Percentiles rank a stretch among this genome's conserved stretches.
phyloP scores from a whole-genome alignment of 2,797 vertebrate genomes.

The Orientallactaga sibirica region DNA sequence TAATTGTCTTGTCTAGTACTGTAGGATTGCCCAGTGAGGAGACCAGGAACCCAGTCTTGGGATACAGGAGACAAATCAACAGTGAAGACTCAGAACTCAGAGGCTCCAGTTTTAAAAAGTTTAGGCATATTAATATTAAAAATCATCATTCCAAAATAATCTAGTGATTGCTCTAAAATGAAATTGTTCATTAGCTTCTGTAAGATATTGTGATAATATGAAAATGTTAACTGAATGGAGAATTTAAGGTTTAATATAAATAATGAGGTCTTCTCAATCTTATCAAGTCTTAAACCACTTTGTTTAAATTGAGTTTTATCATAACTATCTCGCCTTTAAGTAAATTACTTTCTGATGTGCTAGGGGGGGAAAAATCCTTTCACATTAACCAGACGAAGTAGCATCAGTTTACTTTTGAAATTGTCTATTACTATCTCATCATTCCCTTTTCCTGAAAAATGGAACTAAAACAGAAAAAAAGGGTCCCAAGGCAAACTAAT shows the following conservation, averaged over 20 bases:
- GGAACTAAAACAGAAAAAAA: slow-evolving; percentile 61
- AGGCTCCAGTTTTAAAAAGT: background rate
- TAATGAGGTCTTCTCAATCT: slow-evolving; percentile 71
- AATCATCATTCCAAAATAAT: slow-evolving; percentile 17
- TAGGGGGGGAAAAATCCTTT: slow-evolving; percentile 19
- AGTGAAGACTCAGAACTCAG: background rate
- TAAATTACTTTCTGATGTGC: slow-evolving; percentile 81
- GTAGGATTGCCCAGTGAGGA: background rate
- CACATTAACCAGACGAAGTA: slow-evolving; percentile 70
- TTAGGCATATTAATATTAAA: slow-evolving; percentile 34
- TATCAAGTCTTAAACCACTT: slow-evolving; percentile 74
- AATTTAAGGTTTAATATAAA: slow-evolving; percentile 72
- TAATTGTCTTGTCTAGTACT: background rate
- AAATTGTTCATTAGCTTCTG: background rate
- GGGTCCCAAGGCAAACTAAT: slow-evolving; percentile 57
- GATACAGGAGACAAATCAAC: background rate
- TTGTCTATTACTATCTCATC: slow-evolving; percentile 69
- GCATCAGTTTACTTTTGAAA: slow-evolving; percentile 73
- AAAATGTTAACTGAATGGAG: slow-evolving; percentile 66
- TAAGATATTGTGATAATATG: slow-evolving; percentile 11
- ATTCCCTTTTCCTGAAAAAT: slow-evolving; percentile 59
- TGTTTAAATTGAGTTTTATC: slow-evolving; percentile 82
- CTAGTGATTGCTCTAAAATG: slow-evolving; percentile 6
- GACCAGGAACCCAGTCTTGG: background rate
- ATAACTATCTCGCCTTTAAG: slow-evolving; percentile 78